Evolutionary conservation across 2,113 vertebrate species (phyloP), one percentile per base, ranked within the genome.

Genomic region (Leuciscus idus): DNA sequence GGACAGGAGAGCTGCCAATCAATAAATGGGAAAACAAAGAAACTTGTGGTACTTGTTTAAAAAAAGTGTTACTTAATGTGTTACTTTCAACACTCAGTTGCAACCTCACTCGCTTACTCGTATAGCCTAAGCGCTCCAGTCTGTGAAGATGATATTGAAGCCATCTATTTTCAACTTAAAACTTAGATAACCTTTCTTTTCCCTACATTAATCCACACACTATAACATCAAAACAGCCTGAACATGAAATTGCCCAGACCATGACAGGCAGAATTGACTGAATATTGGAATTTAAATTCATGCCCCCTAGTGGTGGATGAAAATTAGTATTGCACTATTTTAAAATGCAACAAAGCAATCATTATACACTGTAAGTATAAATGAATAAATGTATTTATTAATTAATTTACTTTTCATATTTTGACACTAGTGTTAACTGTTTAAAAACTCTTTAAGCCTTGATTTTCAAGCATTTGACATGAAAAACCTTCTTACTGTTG

Each of bases 81-180:
- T 21, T 57, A 21, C 55, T 57, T 21, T 57, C 17, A 55, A 55
- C 52, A 19, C 6, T 4, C 21, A 4, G 36, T 76, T n/a, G 15
- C 43, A 52, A 8, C 23, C 26, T 50, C n/a, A 4, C 74, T 50
- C 3, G 46, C 74, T 57, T 57, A 52, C 46, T 48, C 46, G 17
- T 46, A 76, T 4, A 28, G 21, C 21, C 10, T 72, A 72, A 72
- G 36, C 68, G 48, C 64, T n/a, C 52, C 21, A 55, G 81, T 68
- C 64, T 83, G 81, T 33, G 66, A 33, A 83, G 81, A 83, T 72
- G 81, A 72, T 52, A 83, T 57, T 83, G 33, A 68, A 55, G 66
- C 11, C 30, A 72, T 66, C 64, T 66, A 70, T 83, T 52, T 83
- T 70, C 52, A 83, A 36, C 48, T 72, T 83, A 83, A 72, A 83